Conservation (phyloP, 2,888 invertebrate species). For the Branchellion lobata region DNA sequence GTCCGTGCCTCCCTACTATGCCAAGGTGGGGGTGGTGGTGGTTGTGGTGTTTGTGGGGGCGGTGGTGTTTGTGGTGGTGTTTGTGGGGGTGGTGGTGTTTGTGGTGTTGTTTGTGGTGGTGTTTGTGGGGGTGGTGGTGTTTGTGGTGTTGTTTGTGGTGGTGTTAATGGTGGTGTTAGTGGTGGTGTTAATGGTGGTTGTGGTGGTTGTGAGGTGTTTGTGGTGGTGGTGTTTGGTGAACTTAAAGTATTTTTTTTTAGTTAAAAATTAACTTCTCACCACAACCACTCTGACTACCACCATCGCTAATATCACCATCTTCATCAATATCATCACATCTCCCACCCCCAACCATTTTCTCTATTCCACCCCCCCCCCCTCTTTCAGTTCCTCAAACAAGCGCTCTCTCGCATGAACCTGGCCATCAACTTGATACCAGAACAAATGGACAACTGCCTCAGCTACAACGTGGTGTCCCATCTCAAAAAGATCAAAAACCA, state of each 20-base stretch:
- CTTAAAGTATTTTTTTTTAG: no score
- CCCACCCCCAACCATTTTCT: no score
- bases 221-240: no score
- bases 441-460: constrained; percentile 84
- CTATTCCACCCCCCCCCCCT: background rate
- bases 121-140: background rate
- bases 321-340: no score
- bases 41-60: background rate
- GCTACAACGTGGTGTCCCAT: constrained; percentile 88
- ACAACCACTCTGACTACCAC: no score
- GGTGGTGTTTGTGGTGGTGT: background rate
- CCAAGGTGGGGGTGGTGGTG: constrained; percentile 55
- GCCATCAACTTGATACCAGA: constrained; percentile 82
- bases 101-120: background rate
- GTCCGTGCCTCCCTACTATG: constrained; percentile 93
- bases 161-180: no score
- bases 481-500: constrained; percentile 87
- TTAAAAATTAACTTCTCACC: no score
- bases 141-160: no score
- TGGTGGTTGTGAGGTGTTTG: no score
- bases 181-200: no score
- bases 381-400: constrained; percentile 79
- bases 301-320: no score
- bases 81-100: background rate
- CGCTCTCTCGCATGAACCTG: constrained; percentile 85